Evolutionary conservation across 2,888 invertebrate genomes (phyloP).

Genomic region (Lithophane ornitopus): DNA sequence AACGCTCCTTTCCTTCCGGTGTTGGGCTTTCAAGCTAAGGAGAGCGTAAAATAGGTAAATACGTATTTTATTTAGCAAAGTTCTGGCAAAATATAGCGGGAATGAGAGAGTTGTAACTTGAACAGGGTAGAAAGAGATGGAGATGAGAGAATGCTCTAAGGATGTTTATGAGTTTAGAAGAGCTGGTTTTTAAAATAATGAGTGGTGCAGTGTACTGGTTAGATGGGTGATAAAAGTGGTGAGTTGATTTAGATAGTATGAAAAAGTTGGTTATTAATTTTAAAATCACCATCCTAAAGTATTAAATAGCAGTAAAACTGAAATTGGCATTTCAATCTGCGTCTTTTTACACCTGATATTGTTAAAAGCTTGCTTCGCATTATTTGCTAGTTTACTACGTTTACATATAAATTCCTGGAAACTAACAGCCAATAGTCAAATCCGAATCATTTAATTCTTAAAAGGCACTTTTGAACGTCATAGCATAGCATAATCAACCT

Average conservation of each 20-base stretch:
- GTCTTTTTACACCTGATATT: not conserved
- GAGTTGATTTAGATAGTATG: not conserved
- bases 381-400: not conserved
- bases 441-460: too few species aligned
- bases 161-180: conserved; percentile 7
- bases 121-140: conserved; percentile 40
- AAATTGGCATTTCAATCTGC: not conserved
- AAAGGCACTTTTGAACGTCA: too few species aligned
- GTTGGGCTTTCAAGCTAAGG: conserved; percentile 75
- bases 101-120: conserved; percentile 18
- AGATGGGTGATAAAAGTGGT: not conserved
- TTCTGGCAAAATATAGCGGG: conserved; percentile 57
- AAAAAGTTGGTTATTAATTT: not conserved
- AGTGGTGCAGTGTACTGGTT: not conserved
- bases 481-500: too few species aligned
- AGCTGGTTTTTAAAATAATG: not conserved
- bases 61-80: conserved; percentile 78
- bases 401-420: not conserved
- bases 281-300: not conserved
- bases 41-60: conserved; percentile 80
- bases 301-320: not conserved
- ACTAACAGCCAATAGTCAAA: not conserved
- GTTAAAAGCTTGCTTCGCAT: not conserved
- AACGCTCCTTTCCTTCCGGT: conserved; percentile 76
- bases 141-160: not conserved